Evolutionary conservation across 2,888 invertebrate genomes (phyloP), one percentile per base, ranked within the genome.

Genomic region (Lepeophtheirus nordmannii): DNA sequence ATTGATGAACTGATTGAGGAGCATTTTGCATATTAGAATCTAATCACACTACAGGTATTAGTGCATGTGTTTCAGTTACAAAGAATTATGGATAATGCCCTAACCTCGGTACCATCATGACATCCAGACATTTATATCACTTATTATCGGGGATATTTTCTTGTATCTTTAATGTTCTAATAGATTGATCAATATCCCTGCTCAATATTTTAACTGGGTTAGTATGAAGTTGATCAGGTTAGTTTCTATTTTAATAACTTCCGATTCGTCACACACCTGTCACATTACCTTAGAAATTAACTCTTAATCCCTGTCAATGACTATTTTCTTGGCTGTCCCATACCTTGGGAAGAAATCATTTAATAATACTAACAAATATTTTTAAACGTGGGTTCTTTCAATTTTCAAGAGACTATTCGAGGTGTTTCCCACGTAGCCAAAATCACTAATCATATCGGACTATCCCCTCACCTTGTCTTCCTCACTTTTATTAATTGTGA

Each of bases 281-380:
- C 14, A 11, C 41, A 41, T 41, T 11, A 41, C 41, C 41, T 41
- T 41, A 41, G 59, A 59, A 10, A 30, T 59, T n/a, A 59, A 59
- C 23, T 59, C 20, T 7, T n/a, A 5, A 10, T 23, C 59, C 23
- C 30, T 20, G 23, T 59, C 59, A 3, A 23, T 23, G 7, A 59
- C 10, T n/a, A 59, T 59, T 7, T 7, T 7, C 59, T 20, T 59
- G n/a, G 20, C 59, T n/a, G n/a, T n/a, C n/a, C n/a, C n/a, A n/a
- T n/a, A n/a, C n/a, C n/a, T n/a, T n/a, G n/a, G n/a, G n/a, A n/a
- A n/a, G n/a, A n/a, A n/a, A n/a, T n/a, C n/a, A n/a, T n/a, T n/a
- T n/a, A n/a, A n/a, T n/a, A n/a, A n/a, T n/a, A n/a, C n/a, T n/a
- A n/a, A n/a, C n/a, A n/a, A n/a, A n/a, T n/a, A n/a, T n/a, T n/a